A percentile compares a stretch with the other conserved stretches of the same genome.
phyloP scores from a whole-genome alignment of 1,140 invertebrate genomes.

The Tetramorium parvispinum region DNA sequence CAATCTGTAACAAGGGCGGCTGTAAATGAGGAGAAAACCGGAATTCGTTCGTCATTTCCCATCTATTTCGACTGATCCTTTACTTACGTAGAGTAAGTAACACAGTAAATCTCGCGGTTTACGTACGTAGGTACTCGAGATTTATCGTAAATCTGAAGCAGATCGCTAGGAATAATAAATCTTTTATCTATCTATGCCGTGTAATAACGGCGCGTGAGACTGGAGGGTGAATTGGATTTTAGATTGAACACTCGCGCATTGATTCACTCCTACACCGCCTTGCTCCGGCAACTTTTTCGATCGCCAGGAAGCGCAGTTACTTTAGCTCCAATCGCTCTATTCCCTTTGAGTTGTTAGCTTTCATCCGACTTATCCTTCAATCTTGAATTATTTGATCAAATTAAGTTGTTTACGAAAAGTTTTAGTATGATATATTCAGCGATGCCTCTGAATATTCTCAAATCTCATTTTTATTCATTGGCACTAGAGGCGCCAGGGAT shows the following conservation, averaged over 20 bases:
- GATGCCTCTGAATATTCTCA: not conserved
- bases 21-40: not conserved
- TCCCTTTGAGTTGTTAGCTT: constrained; percentile 23
- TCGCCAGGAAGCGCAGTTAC: constrained; percentile 19
- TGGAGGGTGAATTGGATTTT: constrained; percentile 42
- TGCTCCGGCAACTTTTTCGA: constrained; percentile 15
- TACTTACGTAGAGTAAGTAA: not conserved
- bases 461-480: not conserved
- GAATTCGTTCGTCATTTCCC: not conserved
- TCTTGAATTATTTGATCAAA: constrained; percentile 1
- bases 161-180: constrained; percentile 45
- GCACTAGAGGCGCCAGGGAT: not conserved
- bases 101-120: not conserved
- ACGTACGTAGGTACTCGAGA: not conserved
- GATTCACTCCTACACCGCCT: constrained; percentile 22
- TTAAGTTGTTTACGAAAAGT: not conserved
- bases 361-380: not conserved
- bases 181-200: constrained; percentile 27
- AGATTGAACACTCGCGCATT: constrained; percentile 47
- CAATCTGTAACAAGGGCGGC: not conserved
- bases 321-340: constrained; percentile 1
- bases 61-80: not conserved
- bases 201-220: constrained; percentile 23
- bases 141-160: constrained; percentile 17
- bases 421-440: not conserved